Evolutionary conservation across 2,888 invertebrate genomes (phyloP), one percentile per base, ranked within the genome.

Genomic region (Ecliptopera silaceata): DNA sequence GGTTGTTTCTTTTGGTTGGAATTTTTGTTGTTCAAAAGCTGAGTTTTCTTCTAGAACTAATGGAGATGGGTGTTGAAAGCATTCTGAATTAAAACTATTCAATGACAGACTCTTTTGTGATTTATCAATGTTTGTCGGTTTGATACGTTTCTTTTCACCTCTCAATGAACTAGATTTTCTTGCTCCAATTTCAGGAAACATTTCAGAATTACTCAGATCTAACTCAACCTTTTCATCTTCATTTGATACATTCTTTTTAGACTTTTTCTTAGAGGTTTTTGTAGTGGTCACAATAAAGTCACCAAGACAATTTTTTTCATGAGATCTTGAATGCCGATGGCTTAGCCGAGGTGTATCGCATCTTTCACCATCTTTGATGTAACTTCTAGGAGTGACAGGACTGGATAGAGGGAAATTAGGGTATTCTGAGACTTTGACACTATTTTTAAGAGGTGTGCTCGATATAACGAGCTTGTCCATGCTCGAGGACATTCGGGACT

Each of bases 91-190:
- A 49, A 88, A 88, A 71, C 80, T 88, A 20, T 79, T 88, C 1
- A 90, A 41, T 0, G 88, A 87, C 4, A 82, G 63, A 69, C 85
- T 85, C 55, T 86, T 86, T 53, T 84, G 77, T 1, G 77, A 74
- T 2, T 76, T 81, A 45, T 88, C 84, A 29, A 89, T 84, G 22
- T 84, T 86, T 0, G 93, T 93, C 0, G 93, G 93, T 61, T 93
- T 93, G 1, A 93, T 93, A 58, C 93, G 75, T 0, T 82, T 65
- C 59, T 80, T 80, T 18, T 86, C 89, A 0, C 84, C 82, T 8
- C 77, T 68, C 12, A 88, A 64, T 0, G 87, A 89, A 29, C 74
- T 88, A 0, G 87, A 73, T 61, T 87, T 86, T 36, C 88, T 77
- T 0, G 84, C 78, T 12, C 88, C 87, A 1, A 91, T 88, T 53